Percentiles rank a stretch among this genome's conserved stretches.
Evolutionary conservation across 2,888 invertebrate genomes (phyloP).

Genomic region (Tryphoninae sp.): DNA sequence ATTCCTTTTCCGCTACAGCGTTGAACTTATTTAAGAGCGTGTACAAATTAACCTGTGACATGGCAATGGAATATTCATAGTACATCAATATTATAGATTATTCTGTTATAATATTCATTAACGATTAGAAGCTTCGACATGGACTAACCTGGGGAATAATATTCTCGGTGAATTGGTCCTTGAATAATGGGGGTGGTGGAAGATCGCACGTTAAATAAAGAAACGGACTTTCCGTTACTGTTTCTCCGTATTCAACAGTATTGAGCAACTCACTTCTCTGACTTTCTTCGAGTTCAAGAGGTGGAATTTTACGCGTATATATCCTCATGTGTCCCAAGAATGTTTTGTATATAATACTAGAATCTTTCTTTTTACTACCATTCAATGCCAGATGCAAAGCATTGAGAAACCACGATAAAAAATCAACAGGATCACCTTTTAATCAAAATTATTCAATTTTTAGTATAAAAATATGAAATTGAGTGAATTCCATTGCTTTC

Average conservation of each 20-base stretch:
- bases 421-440: slow-evolving; percentile 97
- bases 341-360: slow-evolving; percentile 96
- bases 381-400: slow-evolving; percentile 96
- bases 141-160: slow-evolving; percentile 96
- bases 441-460: slow-evolving; percentile 49
- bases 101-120: background rate
- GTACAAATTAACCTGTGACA: slow-evolving; percentile 92
- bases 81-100: background rate
- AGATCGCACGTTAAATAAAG: slow-evolving; percentile 98
- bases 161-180: slow-evolving; percentile 98
- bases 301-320: slow-evolving; percentile 95
- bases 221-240: slow-evolving; percentile 95
- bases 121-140: background rate
- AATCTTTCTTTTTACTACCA: slow-evolving; percentile 93
- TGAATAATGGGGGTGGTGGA: slow-evolving; percentile 98
- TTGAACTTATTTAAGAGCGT: slow-evolving; percentile 98
- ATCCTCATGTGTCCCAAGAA: slow-evolving; percentile 96
- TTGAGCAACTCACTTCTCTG: slow-evolving; percentile 90
- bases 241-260: slow-evolving; percentile 94
- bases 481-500: too few species aligned
- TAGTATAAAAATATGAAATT: background rate
- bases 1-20: slow-evolving; percentile 97
- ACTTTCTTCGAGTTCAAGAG: slow-evolving; percentile 94
- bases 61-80: slow-evolving; percentile 45
- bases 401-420: slow-evolving; percentile 99